These are phyloP conservation scores for Anseranas semipalmata DNA, from an alignment of 2,113 vertebrate genomes.

Conservation along the genomic window DNA sequence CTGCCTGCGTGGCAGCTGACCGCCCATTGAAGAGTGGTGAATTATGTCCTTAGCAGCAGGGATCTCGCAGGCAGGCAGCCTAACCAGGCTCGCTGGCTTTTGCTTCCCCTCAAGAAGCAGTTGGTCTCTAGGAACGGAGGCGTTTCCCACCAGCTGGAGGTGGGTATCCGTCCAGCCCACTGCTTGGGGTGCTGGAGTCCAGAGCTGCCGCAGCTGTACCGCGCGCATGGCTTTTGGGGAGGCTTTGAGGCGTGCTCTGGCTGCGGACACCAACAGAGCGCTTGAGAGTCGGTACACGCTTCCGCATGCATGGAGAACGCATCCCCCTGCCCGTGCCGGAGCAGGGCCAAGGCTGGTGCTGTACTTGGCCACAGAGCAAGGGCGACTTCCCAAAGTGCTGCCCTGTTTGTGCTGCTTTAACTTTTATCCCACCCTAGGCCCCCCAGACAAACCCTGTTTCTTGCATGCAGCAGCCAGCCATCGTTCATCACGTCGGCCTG, in stretches of 20 bases:
- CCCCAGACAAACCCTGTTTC: accelerated
- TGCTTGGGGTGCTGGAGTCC: neutral
- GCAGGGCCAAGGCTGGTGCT: neutral
- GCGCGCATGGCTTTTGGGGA: accelerated
- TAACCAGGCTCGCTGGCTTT: neutral
- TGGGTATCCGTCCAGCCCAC: accelerated
- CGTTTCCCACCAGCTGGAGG: neutral
- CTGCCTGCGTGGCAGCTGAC: neutral
- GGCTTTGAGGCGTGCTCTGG: neutral
- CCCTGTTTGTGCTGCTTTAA: neutral
- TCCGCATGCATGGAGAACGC: neutral
- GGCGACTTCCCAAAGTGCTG: neutral
- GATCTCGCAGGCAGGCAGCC: neutral
- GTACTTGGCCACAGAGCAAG: neutral
- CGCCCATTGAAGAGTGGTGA: accelerated
- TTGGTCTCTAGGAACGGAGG: neutral
- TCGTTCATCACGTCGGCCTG: no score
- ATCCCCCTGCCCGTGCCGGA: neutral
- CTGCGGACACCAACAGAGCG: neutral
- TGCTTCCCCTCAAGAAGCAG: neutral
- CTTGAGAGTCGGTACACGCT: neutral
- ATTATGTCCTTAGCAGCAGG: neutral
- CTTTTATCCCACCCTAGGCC: neutral
- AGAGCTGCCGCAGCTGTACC: accelerated
- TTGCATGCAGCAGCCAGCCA: neutral